phyloP scores from a whole-genome alignment of 2,888 invertebrate genomes.

The Galeopsomyia nigrocyanea region DNA sequence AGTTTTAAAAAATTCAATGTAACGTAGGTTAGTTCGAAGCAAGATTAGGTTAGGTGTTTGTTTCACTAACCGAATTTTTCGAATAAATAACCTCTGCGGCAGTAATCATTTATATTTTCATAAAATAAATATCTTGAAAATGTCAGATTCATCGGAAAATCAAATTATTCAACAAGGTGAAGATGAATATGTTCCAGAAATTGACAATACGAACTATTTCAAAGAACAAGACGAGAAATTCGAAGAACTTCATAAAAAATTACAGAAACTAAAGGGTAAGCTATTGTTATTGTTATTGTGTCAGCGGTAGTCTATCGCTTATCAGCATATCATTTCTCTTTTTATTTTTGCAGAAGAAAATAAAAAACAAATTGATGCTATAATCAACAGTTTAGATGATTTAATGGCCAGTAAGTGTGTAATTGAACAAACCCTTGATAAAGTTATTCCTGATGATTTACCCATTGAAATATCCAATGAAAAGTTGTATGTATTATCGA shows the following conservation, averaged over 20 bases:
- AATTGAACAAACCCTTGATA: slow-evolving; percentile 28
- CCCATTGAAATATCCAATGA: not conserved
- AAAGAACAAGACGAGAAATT: slow-evolving; percentile 25
- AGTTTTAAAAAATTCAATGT: no score
- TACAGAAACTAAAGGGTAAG: slow-evolving; percentile 23
- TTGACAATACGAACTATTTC: slow-evolving; percentile 23
- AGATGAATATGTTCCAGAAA: slow-evolving; percentile 7
- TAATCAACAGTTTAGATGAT: slow-evolving; percentile 30
- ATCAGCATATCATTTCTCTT: not conserved
- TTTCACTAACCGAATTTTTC: no score
- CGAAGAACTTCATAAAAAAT: slow-evolving; percentile 22
- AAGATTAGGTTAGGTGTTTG: no score
- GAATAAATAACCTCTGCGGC: no score
- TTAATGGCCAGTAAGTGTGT: slow-evolving; percentile 23
- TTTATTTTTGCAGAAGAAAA: slow-evolving; percentile 31
- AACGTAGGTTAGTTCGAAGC: no score
- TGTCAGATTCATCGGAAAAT: not conserved
- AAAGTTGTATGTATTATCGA: not conserved
- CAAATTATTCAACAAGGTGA: not conserved
- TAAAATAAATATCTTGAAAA: not conserved
- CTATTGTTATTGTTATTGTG: not conserved
- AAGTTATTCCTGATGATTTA: slow-evolving; percentile 2
- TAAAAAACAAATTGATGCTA: slow-evolving; percentile 34
- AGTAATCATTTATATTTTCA: no score
- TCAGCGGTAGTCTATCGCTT: not conserved